These are phyloP conservation scores for Morpho deidamia DNA, from an alignment of 2,888 invertebrate species.

Conservation along the genomic window DNA sequence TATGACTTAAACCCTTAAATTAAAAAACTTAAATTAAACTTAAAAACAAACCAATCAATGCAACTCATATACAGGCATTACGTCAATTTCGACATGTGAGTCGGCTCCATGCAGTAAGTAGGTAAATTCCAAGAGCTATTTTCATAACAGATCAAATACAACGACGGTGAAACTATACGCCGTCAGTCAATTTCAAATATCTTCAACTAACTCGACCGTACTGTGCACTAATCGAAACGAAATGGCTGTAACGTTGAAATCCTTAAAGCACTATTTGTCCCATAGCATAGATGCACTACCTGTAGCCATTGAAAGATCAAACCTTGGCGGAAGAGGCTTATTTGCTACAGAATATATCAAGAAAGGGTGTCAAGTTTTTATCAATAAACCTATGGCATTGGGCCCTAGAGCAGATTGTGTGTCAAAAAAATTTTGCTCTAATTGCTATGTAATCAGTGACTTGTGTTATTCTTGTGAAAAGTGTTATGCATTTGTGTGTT, in stretches of 20 bases:
- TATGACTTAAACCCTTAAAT: not conserved
- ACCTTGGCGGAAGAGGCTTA: slow-evolving; percentile 83
- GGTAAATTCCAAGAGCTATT: slow-evolving; percentile 59
- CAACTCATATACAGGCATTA: slow-evolving; percentile 27
- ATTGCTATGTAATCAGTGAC: slow-evolving; percentile 75
- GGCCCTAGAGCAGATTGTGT: slow-evolving; percentile 80
- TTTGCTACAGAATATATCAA: slow-evolving; percentile 81
- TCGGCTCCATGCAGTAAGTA: slow-evolving; percentile 45
- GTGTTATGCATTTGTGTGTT: slow-evolving; percentile 83
- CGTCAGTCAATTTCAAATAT: slow-evolving; percentile 28
- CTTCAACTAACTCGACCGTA: slow-evolving; percentile 14
- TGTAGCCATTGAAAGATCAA: slow-evolving; percentile 80
- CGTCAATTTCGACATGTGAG: slow-evolving; percentile 57
- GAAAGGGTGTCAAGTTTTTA: slow-evolving; percentile 81
- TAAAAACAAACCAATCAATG: not conserved
- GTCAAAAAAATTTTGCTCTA: slow-evolving; percentile 77
- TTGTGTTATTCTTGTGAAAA: slow-evolving; percentile 68
- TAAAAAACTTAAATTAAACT: not conserved
- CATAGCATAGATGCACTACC: slow-evolving; percentile 19
- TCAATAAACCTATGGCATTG: slow-evolving; percentile 81
- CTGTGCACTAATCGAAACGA: not conserved
- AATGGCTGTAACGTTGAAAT: slow-evolving; percentile 8
- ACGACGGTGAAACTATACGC: slow-evolving; percentile 33
- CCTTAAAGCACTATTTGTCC: slow-evolving; percentile 1
- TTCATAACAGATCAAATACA: slow-evolving; percentile 54